Evolutionary conservation across 2,797 vertebrate species (phyloP).

Genomic region (Rhinichthys osculus): DNA sequence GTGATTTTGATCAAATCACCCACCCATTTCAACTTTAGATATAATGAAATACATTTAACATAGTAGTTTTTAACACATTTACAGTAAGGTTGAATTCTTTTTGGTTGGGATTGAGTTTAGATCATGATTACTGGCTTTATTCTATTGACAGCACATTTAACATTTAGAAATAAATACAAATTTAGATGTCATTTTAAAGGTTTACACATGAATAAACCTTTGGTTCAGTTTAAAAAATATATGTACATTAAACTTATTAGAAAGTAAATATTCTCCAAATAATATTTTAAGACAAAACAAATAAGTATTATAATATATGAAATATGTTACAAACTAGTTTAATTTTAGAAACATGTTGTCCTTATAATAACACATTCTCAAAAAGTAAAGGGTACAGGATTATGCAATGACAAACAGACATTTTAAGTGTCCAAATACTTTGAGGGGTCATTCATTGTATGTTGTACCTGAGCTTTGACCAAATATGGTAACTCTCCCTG

Average conservation of each 20-base stretch:
- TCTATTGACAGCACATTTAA: background rate
- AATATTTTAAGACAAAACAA: background rate
- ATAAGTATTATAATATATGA: background rate
- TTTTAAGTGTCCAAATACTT: conserved; percentile 1
- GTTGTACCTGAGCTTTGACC: conserved; percentile 82
- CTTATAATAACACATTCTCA: background rate
- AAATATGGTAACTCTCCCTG: conserved; percentile 79
- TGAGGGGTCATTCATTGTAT: background rate
- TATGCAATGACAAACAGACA: background rate
- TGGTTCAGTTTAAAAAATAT: background rate
- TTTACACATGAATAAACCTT: background rate
- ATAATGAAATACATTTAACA: background rate
- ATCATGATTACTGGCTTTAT: background rate
- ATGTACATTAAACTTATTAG: background rate
- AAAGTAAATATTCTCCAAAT: background rate
- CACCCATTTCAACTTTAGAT: too few species aligned
- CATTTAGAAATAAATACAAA: background rate
- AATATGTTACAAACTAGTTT: background rate
- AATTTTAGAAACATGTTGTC: background rate
- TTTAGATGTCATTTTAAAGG: background rate
- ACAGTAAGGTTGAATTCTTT: background rate
- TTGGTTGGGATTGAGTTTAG: background rate
- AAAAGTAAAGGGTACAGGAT: background rate
- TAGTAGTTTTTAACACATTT: background rate
- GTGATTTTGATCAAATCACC: too few species aligned